Percentiles rank a stretch among this genome's conserved stretches.
phyloP scores from a whole-genome alignment of 2,797 vertebrate species.

The Crocodylus rhombifer region DNA sequence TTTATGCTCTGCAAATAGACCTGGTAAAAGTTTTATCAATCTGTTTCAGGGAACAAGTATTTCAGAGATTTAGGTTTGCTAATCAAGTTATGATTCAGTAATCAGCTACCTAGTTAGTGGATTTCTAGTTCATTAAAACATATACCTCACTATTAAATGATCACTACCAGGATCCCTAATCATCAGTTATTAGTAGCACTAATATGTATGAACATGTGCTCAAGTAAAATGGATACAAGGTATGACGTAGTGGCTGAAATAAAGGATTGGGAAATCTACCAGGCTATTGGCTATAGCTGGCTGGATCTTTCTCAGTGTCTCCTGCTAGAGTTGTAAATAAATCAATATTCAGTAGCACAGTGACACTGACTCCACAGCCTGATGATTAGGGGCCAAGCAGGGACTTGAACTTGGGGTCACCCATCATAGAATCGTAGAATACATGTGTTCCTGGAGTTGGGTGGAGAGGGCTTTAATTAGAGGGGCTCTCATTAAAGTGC shows the following conservation, averaged over 20 bases:
- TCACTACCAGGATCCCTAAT: no score
- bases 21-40: constrained; percentile 14
- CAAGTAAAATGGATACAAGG: background rate
- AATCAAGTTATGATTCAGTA: background rate
- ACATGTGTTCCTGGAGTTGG: no score
- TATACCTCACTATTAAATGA: background rate
- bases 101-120: background rate
- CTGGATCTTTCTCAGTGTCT: no score
- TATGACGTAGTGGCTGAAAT: fast-evolving
- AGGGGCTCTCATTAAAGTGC: no score
- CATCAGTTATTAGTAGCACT: background rate
- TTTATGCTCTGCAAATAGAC: background rate
- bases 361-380: no score
- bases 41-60: background rate
- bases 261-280: background rate
- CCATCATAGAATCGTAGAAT: no score
- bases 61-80: background rate
- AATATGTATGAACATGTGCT: background rate
- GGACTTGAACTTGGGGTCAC: no score
- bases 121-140: background rate
- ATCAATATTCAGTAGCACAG: no score
- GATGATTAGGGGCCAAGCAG: no score
- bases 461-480: no score
- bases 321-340: no score
- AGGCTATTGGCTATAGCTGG: no score